Percentiles rank a stretch among this genome's conserved stretches.
These are phyloP conservation scores for Phaethornis superciliosus DNA, from an alignment of 2,113 vertebrate species.

Conservation along the genomic window DNA sequence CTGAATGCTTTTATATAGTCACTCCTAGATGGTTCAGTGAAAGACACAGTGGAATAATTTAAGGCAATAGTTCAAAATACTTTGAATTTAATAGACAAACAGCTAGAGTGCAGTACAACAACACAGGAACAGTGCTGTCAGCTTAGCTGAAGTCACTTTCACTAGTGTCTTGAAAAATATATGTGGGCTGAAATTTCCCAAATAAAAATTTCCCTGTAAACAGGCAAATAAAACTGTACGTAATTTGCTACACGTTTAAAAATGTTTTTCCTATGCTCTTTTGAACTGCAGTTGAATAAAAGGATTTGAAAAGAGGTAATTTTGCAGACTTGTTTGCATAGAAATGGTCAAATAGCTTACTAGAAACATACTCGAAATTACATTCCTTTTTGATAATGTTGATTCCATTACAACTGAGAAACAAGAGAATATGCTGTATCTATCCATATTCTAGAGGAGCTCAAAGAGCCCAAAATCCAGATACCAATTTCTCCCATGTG, in stretches of 20 bases:
- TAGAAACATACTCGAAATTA: background rate
- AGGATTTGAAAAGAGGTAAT: background rate
- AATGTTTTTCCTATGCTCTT: background rate
- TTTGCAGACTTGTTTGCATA: background rate
- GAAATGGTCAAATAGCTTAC: background rate
- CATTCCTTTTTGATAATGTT: fast-evolving
- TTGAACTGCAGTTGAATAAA: background rate
- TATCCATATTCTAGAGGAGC: background rate
- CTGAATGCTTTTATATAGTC: background rate
- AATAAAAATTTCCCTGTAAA: background rate
- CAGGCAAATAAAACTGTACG: background rate
- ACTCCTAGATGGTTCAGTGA: background rate
- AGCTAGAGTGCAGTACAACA: constrained; percentile 46
- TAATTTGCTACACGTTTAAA: background rate
- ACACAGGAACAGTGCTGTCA: background rate
- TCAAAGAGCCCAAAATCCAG: background rate
- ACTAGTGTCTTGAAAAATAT: background rate
- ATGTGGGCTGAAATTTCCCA: background rate
- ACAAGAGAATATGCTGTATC: background rate
- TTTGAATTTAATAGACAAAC: background rate
- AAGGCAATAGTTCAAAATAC: background rate
- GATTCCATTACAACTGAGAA: background rate
- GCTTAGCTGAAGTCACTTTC: background rate
- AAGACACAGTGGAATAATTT: background rate
- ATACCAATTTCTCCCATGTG: fast-evolving